These are phyloP conservation scores for Bedellia somnulentella DNA, from an alignment of 2,888 invertebrate species.

Conservation along the genomic window DNA sequence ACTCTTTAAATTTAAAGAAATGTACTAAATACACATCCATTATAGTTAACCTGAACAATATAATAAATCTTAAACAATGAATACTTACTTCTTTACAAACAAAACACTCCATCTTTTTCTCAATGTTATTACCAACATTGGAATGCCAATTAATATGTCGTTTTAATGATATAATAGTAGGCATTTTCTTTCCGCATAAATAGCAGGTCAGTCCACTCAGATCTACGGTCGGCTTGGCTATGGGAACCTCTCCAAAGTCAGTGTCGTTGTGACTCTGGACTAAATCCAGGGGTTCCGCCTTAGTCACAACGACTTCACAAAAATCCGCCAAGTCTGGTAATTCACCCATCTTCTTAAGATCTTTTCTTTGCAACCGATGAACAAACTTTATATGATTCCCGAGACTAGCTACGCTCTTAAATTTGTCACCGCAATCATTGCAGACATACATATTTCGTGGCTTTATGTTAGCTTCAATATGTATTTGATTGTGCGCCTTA, in stretches of 20 bases:
- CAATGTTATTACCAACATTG: constrained; percentile 34
- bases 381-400: constrained; percentile 47
- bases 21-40: no score
- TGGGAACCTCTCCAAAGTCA: constrained; percentile 42
- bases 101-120: constrained; percentile 38
- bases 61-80: no score
- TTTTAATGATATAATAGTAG: constrained; percentile 40
- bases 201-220: constrained; percentile 43
- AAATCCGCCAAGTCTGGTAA: constrained; percentile 46
- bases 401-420: constrained; percentile 39
- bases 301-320: constrained; percentile 61
- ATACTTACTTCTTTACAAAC: constrained; percentile 43
- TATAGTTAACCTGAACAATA: no score
- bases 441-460: constrained; percentile 50
- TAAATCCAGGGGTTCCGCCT: constrained; percentile 51
- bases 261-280: constrained; percentile 56
- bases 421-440: constrained; percentile 34
- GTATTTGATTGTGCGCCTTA: constrained; percentile 46
- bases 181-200: constrained; percentile 44
- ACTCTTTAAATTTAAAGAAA: no score
- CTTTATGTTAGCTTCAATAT: constrained; percentile 35
- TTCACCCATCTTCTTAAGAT: constrained; percentile 15
- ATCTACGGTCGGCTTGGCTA: constrained; percentile 18
- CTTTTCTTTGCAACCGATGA: constrained; percentile 28
- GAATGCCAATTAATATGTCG: constrained; percentile 50